Evolutionary conservation across 2,797 vertebrate species (phyloP).

Genomic region (Falco peregrinus): DNA sequence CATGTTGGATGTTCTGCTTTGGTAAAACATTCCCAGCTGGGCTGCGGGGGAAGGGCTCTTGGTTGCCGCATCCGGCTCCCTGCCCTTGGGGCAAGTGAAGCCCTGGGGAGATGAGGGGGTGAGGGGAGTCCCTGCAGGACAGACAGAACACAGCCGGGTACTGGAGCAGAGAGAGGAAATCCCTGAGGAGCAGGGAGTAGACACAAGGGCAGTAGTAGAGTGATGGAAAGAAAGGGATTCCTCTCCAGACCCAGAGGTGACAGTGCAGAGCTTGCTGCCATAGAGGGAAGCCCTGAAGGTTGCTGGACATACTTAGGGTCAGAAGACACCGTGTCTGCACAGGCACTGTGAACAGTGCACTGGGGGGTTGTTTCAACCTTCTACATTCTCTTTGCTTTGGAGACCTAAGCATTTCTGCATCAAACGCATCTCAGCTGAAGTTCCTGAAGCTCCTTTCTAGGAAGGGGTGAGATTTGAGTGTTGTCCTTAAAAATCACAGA

Average conservation of each 20-base stretch:
- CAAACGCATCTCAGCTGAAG: background rate
- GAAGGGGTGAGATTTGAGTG: background rate
- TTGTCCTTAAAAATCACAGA: background rate
- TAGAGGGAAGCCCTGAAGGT: background rate
- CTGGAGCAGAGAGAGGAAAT: background rate
- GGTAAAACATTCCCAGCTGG: background rate
- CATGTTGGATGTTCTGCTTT: background rate
- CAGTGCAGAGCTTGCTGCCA: background rate
- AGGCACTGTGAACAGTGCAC: background rate
- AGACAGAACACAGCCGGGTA: background rate
- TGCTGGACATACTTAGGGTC: background rate
- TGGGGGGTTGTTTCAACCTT: fast-evolving
- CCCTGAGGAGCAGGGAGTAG: background rate
- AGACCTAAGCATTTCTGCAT: background rate
- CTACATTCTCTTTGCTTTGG: background rate
- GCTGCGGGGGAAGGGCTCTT: background rate
- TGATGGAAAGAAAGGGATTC: background rate
- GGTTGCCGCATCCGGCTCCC: background rate
- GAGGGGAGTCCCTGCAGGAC: background rate
- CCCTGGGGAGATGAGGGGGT: background rate
- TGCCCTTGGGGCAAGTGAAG: background rate
- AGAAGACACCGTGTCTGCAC: background rate
- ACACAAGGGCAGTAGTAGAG: background rate
- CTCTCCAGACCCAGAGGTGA: background rate
- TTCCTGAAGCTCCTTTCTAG: background rate